Evolutionary conservation across 92 coral and sea anemone species (phyloP).

Genomic region (Anthopleura xanthogrammica): DNA sequence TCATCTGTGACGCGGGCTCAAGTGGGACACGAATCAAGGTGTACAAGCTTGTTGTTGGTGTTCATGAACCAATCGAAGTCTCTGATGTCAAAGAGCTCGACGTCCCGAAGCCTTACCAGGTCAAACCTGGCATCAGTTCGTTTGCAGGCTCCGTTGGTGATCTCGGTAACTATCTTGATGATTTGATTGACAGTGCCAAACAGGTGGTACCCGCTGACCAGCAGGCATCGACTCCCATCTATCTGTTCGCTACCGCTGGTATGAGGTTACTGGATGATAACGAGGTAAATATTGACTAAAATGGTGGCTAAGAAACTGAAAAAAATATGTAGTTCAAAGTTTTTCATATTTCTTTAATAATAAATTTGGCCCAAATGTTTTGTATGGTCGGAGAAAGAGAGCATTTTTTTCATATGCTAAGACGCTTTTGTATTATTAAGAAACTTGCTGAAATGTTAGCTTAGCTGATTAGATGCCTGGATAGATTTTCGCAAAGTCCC

Average conservation of each 20-base stretch:
- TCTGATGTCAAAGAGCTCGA: constrained; percentile 15
- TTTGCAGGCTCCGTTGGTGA: constrained; percentile 9
- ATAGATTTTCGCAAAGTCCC: too few species aligned
- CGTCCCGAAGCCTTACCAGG: constrained; percentile 12
- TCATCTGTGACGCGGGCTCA: constrained; percentile 24
- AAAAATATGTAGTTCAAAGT: too few species aligned
- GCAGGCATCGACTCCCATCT: constrained; percentile 24
- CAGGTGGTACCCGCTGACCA: constrained; percentile 27
- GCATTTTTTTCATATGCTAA: too few species aligned
- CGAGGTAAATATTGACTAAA: not conserved
- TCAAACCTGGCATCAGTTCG: constrained; percentile 18
- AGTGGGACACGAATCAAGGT: constrained; percentile 19
- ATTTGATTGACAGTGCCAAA: constrained; percentile 26
- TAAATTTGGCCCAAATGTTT: too few species aligned
- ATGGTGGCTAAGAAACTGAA: too few species aligned
- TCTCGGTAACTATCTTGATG: not conserved
- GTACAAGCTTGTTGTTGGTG: constrained; percentile 7
- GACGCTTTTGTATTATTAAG: too few species aligned
- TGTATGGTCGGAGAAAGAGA: too few species aligned
- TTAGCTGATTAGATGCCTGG: too few species aligned
- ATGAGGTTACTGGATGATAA: constrained; percentile 11
- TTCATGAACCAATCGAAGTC: constrained; percentile 13
- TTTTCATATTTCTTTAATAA: too few species aligned
- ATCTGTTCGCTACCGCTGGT: constrained; percentile 30
- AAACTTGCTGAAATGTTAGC: too few species aligned